Conservation (phyloP, 2,888 invertebrate genomes). For the Cataglyphis rosenhaueri region DNA sequence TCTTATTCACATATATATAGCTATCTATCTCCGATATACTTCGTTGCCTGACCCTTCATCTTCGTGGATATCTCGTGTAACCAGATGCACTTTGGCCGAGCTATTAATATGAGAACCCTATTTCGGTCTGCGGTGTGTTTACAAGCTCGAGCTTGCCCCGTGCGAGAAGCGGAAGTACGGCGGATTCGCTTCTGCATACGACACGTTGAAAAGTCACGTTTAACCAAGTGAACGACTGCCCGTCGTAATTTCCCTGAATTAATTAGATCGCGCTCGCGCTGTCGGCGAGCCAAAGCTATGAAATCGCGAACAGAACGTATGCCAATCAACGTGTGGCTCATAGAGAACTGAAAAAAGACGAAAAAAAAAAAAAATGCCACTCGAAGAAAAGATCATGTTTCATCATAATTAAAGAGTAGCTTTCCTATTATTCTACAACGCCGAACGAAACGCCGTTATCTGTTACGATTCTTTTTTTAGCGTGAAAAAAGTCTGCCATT, state of each 20-base stretch:
- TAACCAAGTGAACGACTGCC: constrained; percentile 37
- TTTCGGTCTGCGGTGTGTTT: constrained; percentile 78
- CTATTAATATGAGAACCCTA: constrained; percentile 79
- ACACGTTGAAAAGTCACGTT: constrained; percentile 48
- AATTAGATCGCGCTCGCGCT: constrained; percentile 20
- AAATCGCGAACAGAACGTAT: constrained; percentile 6
- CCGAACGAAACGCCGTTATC: neutral
- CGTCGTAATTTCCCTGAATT: constrained; percentile 47
- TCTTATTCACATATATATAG: neutral
- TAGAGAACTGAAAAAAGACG: neutral
- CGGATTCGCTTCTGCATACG: constrained; percentile 63
- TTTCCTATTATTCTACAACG: neutral
- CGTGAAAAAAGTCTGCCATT: neutral
- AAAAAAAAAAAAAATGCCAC: neutral
- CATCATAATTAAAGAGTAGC: neutral
- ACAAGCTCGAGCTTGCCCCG: constrained; percentile 70
- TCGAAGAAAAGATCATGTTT: constrained; percentile 23
- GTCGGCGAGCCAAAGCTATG: neutral
- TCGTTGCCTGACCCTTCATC: constrained; percentile 28
- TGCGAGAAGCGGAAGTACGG: constrained; percentile 70
- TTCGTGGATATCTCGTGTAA: constrained; percentile 50
- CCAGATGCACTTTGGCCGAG: constrained; percentile 71
- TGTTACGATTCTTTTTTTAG: neutral
- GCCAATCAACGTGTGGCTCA: constrained; percentile 8
- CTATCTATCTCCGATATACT: neutral